These are phyloP conservation scores for Berghia stephanieae DNA, from an alignment of 1,140 invertebrate genomes.

Conservation along the genomic window DNA sequence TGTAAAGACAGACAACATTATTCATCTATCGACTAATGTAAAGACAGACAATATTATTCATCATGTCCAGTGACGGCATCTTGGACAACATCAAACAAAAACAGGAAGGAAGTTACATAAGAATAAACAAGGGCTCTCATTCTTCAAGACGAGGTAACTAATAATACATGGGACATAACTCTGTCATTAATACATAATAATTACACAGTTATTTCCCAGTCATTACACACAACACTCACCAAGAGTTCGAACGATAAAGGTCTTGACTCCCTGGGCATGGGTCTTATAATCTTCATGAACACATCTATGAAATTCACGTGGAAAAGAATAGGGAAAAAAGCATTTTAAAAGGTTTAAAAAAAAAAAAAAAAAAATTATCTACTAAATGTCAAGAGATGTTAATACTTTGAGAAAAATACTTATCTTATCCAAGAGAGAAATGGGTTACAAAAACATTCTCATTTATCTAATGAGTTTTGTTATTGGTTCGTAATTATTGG, in stretches of 20 bases:
- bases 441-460: not conserved
- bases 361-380: not conserved
- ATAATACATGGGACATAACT: too few species aligned
- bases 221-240: conserved; percentile 50
- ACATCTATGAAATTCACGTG: conserved; percentile 56
- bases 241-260: conserved; percentile 56
- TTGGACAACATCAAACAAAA: not conserved
- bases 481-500: too few species aligned
- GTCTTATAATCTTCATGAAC: conserved; percentile 60
- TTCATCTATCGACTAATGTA: too few species aligned
- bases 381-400: not conserved
- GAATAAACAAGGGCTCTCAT: too few species aligned
- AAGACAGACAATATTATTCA: not conserved
- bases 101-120: too few species aligned
- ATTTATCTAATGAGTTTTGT: not conserved
- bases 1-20: too few species aligned
- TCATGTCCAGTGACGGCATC: too few species aligned
- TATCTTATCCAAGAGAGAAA: not conserved
- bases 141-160: too few species aligned
- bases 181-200: too few species aligned
- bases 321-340: too few species aligned
- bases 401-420: not conserved
- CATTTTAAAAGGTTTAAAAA: not conserved
- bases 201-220: too few species aligned
- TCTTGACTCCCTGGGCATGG: conserved; percentile 61